Evolutionary conservation across 2,888 invertebrate species (phyloP).

Genomic region (Craniophora ligustri): DNA sequence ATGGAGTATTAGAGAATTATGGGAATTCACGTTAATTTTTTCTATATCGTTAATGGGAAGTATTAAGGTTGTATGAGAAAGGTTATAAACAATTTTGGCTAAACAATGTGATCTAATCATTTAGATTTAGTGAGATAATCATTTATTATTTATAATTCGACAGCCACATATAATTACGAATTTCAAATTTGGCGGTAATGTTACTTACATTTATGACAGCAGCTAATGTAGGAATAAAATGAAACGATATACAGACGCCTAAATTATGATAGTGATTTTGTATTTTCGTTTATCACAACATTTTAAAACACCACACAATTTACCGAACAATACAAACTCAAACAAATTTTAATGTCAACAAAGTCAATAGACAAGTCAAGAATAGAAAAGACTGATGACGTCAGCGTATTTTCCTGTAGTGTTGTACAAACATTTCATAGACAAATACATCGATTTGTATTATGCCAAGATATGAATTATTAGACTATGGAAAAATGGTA

Average conservation of each 20-base stretch:
- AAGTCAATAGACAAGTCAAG: constrained; percentile 31
- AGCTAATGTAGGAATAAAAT: constrained; percentile 9
- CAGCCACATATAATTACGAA: neutral
- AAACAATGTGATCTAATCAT: too few species aligned
- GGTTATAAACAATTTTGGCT: too few species aligned
- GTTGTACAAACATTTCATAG: constrained; percentile 36
- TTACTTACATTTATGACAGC: constrained; percentile 41
- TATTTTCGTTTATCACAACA: constrained; percentile 27
- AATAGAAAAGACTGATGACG: constrained; percentile 46
- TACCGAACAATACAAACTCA: constrained; percentile 35
- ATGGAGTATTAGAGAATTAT: neutral
- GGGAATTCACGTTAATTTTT: too few species aligned
- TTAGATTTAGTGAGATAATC: too few species aligned
- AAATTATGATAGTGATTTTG: constrained; percentile 13
- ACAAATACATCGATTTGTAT: constrained; percentile 29
- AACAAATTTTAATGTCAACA: constrained; percentile 50
- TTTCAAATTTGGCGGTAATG: constrained; percentile 60
- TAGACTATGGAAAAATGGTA: too few species aligned
- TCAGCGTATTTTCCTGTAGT: constrained; percentile 48
- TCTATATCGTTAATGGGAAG: too few species aligned
- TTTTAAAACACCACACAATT: constrained; percentile 32
- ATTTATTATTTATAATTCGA: neutral
- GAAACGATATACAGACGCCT: constrained; percentile 6
- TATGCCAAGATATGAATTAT: neutral
- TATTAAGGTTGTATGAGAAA: too few species aligned